Evolutionary conservation across 2,888 invertebrate species (phyloP), one percentile per base, ranked within the genome.

Genomic region (Philhelius pedissequus): DNA sequence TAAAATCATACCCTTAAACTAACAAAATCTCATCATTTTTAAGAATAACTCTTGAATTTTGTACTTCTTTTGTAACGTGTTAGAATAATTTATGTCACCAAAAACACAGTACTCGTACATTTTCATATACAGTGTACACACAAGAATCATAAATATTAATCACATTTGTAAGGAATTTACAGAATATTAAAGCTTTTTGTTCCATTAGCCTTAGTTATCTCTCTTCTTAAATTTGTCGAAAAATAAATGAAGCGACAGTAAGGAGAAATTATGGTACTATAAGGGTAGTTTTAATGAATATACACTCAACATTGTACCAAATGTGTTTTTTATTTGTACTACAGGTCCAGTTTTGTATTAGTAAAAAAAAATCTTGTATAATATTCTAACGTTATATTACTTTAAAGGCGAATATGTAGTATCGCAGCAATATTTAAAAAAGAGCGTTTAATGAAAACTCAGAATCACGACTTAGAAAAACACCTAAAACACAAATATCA

Each of bases 141-240:
- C 25, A 62, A 18, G 13, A 54, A 15, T 40, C 25, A 73, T 73
- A 73, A 73, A 62, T 62, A 27, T 62, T 50, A 50, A 62, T 52
- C 48, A 40, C 11, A 30, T 60, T 58, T 58, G 48, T 48, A 35
- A 58, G 13, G 27, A 60, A 60, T 50, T 54, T 50, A 18, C 35
- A 18, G 4, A 52, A 50, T 40, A 52, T 62, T 73, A 73, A 30
- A 73, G 38, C 71, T 64, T 64, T n/a, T 45, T 43, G 60, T 73
- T 50, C 50, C 71, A 73, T 73, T 73, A 62, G 50, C 11, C 71
- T 40, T 30, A 40, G 27, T 73, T 48, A 43, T 40, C 22, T 38
- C 52, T 71, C 40, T 62, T 60, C 50, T 52, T 52, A 60, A 73
- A 62, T 73, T 40, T 48, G 50, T 50, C 40, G 20, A 38, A 73